Base-by-base conservation (phyloP, 2,888 invertebrate species). In the Lasioglossum oenotherae region DNA sequence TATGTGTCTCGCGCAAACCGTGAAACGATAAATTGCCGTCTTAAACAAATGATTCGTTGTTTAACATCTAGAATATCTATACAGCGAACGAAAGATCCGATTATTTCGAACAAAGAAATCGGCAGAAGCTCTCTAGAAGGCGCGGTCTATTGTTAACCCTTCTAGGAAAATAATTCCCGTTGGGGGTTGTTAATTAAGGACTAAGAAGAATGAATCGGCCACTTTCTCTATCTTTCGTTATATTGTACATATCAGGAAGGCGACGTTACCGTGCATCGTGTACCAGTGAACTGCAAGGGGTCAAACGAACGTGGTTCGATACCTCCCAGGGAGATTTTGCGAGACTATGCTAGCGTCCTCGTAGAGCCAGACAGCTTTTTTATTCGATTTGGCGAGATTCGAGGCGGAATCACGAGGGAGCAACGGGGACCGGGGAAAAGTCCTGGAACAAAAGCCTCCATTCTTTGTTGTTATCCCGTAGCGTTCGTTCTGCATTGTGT, bases 391-490 rank as follows among this genome's bases (percentile, higher is more conserved):
- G 74, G 67, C 72, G 82, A 86, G 89, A 88, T 57, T 74, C 81
- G 73, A 46, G 83, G 77, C 64, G 78, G 82, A 86, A 89, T 88
- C 79, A 79, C 77, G 84, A 84, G 75, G 77, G 78, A 84, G 78
- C 78, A 83, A 84, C 35, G 78, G 79, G 82, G 77, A 72, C 74
- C 76, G 78, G 80, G 81, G 71, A 67, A 85, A 83, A 81, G 79
- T 71, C 71, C 71, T 83, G 83, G 92, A 93, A 93, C 93, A 93
- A 93, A 93, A 93, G 92, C 89, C 85, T 83, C 83, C 82, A 78
- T 88, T 87, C 86, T 67, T 88, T 85, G 86, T 92, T 85, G 87
- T 88, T 86, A 76, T 85, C 80, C 81, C 74, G 79, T 71, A 75
- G 84, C 78, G 75, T 75, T 78, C 74, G 87, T 82, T 88, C 86